phyloP scores from a whole-genome alignment of 2,113 vertebrate species.

The Tachysurus fulvidraco region DNA sequence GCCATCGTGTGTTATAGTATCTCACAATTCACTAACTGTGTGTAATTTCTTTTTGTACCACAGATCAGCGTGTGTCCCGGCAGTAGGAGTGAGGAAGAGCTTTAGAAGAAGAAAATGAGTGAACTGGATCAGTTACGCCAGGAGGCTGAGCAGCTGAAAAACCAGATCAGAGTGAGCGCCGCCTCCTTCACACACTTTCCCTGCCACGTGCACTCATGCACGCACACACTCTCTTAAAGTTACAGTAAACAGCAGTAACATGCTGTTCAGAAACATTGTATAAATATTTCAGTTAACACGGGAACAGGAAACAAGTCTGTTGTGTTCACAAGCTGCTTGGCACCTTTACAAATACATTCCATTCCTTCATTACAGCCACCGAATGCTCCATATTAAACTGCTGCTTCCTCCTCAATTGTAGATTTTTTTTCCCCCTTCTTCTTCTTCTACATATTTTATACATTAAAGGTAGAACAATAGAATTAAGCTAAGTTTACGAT shows the following conservation, averaged over 20 bases:
- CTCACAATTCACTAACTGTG: neutral
- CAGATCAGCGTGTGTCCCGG: slow-evolving; percentile 83
- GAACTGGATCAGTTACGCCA: slow-evolving; percentile 99
- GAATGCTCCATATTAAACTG: neutral
- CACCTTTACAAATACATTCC: too few relatives aligned
- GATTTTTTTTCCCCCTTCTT: too few relatives aligned
- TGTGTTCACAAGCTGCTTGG: neutral
- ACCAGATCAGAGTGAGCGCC: slow-evolving; percentile 91
- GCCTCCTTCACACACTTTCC: neutral
- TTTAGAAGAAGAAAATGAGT: slow-evolving; percentile 90
- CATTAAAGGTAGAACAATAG: neutral
- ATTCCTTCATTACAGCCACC: neutral
- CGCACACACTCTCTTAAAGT: neutral
- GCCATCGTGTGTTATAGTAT: neutral
- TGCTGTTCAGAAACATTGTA: neutral
- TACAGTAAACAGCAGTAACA: neutral
- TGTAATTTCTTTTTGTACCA: neutral
- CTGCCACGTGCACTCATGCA: neutral
- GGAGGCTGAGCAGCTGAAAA: slow-evolving; percentile 99
- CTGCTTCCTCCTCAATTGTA: too few relatives aligned
- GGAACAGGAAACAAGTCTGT: neutral
- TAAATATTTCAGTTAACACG: neutral
- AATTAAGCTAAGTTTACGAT: neutral
- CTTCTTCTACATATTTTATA: too few relatives aligned
- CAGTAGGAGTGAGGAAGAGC: slow-evolving; percentile 79